Evolutionary conservation across 2,888 invertebrate genomes (phyloP), one percentile per base, ranked within the genome.

Genomic region (Ophioninae sp.): DNA sequence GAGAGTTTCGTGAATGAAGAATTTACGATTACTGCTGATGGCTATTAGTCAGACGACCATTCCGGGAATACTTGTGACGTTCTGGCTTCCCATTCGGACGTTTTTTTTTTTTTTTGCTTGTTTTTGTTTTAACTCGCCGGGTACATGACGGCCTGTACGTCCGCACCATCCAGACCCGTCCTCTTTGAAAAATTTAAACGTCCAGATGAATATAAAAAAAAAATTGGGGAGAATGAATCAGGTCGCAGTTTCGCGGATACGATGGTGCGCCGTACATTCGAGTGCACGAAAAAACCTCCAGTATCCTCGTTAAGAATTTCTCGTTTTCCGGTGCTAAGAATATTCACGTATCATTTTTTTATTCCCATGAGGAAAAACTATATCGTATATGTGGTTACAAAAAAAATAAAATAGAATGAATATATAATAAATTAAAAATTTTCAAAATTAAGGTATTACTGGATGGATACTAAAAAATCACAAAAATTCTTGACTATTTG

Each of bases 11-110:
- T 59, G 65, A 56, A 77, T 83, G 77, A 78, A 81, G 78, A 84
- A 84, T 84, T 81, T 78, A 70, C 78, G 75, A 81, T 79, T 79
- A 79, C 74, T 61, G 79, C 74, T 77, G 67, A 72, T 76, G 75
- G 39, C 81, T 84, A 84, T 84, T 84, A 84, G 84, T 84, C 81
- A 79, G 79, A 84, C 73, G 72, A 81, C 84, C 84, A 84, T 84
- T 84, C 84, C 84, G 37, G 81, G 81, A 84, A 84, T 84, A 81
- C 76, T 84, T 79, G 50, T 79, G 50, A 65, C 75, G 67, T 79
- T 81, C 65, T 80, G 65, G 50, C 77, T 69, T 56, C 64, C 69
- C 37, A 59, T 59, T 23, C 10, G n/a, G 30, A 30, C 39, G n/a
- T 50, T 61, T 68, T 57, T 70, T 61, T 57, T 70, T 61, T 69